Evolutionary conservation across 2,888 invertebrate species (phyloP).

Genomic region (Dinocampus coccinellae): DNA sequence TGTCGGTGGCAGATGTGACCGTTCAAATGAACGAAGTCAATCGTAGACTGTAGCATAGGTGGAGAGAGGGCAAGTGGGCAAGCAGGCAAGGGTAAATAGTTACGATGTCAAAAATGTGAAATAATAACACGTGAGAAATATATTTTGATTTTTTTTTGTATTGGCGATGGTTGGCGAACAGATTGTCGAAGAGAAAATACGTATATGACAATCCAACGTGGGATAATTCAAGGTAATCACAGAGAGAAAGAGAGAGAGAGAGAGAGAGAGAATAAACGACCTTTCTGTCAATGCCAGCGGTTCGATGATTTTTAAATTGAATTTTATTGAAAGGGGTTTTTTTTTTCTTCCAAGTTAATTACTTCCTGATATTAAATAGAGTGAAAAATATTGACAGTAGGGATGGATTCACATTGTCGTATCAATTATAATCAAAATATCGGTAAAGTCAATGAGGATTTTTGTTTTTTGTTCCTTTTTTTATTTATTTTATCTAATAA

Average conservation of each 20-base stretch:
- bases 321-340: constrained; percentile 1
- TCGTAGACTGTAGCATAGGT: too few relatives aligned
- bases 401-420: too few relatives aligned
- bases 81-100: too few relatives aligned
- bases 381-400: background rate
- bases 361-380: background rate
- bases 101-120: background rate
- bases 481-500: background rate
- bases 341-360: background rate
- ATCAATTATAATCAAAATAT: background rate
- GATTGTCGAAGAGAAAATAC: constrained; percentile 52
- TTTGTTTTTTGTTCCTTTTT: background rate
- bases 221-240: constrained; percentile 65
- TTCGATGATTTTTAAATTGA: constrained; percentile 29
- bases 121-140: background rate
- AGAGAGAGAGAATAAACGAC: constrained; percentile 54
- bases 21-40: constrained; percentile 7
- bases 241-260: constrained; percentile 61
- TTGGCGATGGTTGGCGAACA: constrained; percentile 1
- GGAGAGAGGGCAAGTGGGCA: too few relatives aligned
- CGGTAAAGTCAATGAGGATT: background rate
- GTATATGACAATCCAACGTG: constrained; percentile 61
- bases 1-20: constrained; percentile 55
- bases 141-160: background rate
- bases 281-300: constrained; percentile 67